These are phyloP conservation scores for Mugil cephalus DNA, from an alignment of 2,113 vertebrate species.

Conservation along the genomic window DNA sequence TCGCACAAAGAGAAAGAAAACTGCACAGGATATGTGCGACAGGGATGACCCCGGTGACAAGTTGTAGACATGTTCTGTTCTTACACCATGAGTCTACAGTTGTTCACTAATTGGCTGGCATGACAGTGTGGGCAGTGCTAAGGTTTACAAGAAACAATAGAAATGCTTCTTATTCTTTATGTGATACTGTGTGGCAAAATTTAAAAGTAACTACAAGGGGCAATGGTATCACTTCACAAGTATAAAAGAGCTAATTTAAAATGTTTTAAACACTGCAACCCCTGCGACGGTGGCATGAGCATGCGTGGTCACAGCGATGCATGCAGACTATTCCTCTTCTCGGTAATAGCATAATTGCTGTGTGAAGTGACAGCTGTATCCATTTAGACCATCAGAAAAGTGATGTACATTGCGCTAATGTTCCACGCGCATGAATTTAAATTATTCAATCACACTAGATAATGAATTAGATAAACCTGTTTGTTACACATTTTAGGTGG, in stretches of 20 bases:
- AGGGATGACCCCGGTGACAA: slow-evolving; percentile 38
- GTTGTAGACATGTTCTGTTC: slow-evolving; percentile 31
- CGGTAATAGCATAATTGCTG: slow-evolving; percentile 39
- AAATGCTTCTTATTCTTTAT: not conserved
- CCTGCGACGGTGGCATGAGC: not conserved
- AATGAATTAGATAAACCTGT: not conserved
- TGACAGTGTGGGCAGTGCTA: slow-evolving; percentile 31
- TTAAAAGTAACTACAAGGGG: not conserved
- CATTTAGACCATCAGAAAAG: slow-evolving; percentile 25
- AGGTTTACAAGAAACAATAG: slow-evolving; percentile 16
- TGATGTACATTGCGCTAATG: not conserved
- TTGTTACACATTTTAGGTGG: slow-evolving; percentile 3
- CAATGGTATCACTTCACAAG: not conserved
- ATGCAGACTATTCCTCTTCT: slow-evolving; percentile 20
- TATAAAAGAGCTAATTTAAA: not conserved
- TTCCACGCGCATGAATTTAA: slow-evolving; percentile 22
- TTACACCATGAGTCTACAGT: slow-evolving; percentile 21
- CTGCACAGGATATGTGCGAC: not conserved
- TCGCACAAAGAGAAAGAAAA: slow-evolving; percentile 9
- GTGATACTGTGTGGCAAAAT: not conserved
- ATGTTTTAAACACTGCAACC: not conserved
- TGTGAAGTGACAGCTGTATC: slow-evolving; percentile 59
- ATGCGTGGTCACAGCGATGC: slow-evolving; percentile 28
- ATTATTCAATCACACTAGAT: slow-evolving; percentile 20
- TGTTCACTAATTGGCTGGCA: slow-evolving; percentile 48